These are phyloP conservation scores for Apoda limacodes DNA, from an alignment of 2,888 invertebrate genomes.

Conservation along the genomic window DNA sequence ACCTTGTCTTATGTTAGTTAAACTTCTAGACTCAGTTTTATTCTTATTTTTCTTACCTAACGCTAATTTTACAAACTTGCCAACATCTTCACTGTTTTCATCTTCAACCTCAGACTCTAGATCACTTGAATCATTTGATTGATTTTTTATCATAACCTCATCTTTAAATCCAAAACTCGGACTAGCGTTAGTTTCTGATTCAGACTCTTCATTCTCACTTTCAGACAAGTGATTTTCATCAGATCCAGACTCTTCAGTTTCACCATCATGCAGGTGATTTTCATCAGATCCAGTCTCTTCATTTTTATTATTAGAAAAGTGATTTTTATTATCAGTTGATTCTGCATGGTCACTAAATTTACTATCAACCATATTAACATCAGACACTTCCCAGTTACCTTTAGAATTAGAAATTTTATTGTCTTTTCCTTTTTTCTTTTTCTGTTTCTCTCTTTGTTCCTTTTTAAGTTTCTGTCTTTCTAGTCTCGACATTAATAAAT, in stretches of 20 bases:
- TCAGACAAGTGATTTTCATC: background rate
- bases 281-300: background rate
- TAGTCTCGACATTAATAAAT: conserved; percentile 52
- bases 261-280: conserved; percentile 9
- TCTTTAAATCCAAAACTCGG: background rate
- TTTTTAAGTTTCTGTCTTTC: conserved; percentile 52
- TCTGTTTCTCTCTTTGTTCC: conserved; percentile 45
- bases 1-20: conserved; percentile 9
- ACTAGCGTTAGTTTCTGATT: background rate
- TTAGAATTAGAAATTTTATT: background rate
- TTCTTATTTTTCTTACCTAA: conserved; percentile 8
- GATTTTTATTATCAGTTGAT: conserved; percentile 9
- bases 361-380: conserved; percentile 15
- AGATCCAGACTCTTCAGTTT: conserved; percentile 8
- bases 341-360: conserved; percentile 16
- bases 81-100: conserved; percentile 10
- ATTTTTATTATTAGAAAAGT: conserved; percentile 1
- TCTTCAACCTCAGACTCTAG: conserved; percentile 1
- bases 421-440: conserved; percentile 37
- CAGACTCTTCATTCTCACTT: background rate
- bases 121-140: conserved; percentile 8
- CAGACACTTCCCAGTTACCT: conserved; percentile 24
- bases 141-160: background rate
- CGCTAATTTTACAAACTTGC: conserved; percentile 7
- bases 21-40: conserved; percentile 8